Conservation (phyloP, 2,888 invertebrate genomes). For the Didymodactylos carnosus region DNA sequence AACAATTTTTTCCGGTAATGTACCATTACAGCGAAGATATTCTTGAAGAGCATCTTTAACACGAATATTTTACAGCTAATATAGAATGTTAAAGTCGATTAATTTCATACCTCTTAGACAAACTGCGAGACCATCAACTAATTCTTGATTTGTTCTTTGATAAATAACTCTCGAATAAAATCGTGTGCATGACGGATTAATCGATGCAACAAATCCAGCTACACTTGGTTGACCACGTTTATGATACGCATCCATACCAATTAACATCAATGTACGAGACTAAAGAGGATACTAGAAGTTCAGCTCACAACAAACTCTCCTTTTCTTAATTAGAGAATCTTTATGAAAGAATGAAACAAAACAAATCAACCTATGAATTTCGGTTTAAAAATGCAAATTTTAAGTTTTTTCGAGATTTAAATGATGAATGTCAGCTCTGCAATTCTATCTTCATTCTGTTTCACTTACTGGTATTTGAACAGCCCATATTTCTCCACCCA, state of each 20-base stretch:
- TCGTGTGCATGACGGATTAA: constrained; percentile 48
- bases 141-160: constrained; percentile 55
- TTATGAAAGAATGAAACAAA: background rate
- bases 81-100: background rate
- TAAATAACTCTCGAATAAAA: constrained; percentile 55
- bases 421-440: no score
- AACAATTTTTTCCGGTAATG: constrained; percentile 41
- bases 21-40: constrained; percentile 1
- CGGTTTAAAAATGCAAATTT: background rate
- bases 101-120: constrained; percentile 22
- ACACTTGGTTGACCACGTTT: constrained; percentile 39
- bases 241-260: constrained; percentile 14
- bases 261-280: constrained; percentile 2
- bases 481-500: constrained; percentile 13
- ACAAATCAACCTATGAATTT: background rate
- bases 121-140: constrained; percentile 50
- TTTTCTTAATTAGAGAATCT: background rate
- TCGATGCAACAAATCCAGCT: constrained; percentile 60
- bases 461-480: constrained; percentile 1
- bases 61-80: background rate
- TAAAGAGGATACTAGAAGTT: no score
- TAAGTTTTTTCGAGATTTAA: no score
- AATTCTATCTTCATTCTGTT: no score
- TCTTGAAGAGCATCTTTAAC: constrained; percentile 7
- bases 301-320: no score